Evolutionary conservation across 2,797 vertebrate species (phyloP).

Genomic region (Mormyrus proboscirostris): DNA sequence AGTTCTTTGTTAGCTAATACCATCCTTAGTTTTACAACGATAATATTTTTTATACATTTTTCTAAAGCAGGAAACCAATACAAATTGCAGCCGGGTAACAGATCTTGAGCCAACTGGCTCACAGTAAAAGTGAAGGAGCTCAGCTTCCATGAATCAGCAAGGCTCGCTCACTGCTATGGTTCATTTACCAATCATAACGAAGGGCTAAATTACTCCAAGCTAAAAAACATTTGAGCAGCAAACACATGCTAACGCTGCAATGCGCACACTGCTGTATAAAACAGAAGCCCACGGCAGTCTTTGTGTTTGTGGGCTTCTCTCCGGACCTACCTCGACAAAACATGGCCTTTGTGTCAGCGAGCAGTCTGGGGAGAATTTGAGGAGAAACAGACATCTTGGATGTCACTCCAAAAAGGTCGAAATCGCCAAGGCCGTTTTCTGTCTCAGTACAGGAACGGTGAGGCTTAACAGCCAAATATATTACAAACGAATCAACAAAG

Average conservation of each 20-base stretch:
- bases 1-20: constrained; percentile 1
- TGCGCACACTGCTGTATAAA: not conserved
- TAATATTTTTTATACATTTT: not conserved
- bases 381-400: not conserved
- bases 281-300: not conserved
- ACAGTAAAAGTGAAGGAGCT: not conserved
- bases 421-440: not conserved
- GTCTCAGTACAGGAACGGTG: not conserved
- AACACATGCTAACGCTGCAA: not conserved
- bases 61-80: not conserved
- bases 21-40: not conserved
- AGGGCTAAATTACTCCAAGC: not conserved
- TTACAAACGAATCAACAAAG: not conserved
- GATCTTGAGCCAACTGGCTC: constrained; percentile 3
- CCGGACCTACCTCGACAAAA: not conserved
- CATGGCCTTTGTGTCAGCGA: not conserved
- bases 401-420: not conserved
- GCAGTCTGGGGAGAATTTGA: not conserved
- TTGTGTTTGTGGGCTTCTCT: not conserved
- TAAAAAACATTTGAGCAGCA: not conserved
- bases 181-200: not conserved
- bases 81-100: not conserved
- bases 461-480: not conserved
- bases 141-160: not conserved
- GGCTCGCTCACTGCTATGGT: not conserved